Evolutionary conservation across 2,113 vertebrate genomes (phyloP).

Genomic region (Engystomops pustulosus): DNA sequence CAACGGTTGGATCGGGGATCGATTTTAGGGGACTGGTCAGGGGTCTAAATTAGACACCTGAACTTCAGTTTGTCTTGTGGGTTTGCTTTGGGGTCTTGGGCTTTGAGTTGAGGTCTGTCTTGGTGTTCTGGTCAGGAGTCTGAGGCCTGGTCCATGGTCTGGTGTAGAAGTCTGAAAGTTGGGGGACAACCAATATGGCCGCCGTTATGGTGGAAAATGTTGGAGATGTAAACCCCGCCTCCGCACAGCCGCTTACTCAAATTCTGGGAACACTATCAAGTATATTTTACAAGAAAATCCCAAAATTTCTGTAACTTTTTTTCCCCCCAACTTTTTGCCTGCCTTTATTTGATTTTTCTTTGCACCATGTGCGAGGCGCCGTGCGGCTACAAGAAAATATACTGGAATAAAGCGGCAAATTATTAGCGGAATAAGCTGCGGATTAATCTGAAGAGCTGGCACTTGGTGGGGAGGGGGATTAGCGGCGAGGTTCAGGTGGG

Average conservation of each 20-base stretch:
- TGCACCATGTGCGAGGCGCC: background rate
- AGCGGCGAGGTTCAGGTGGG: background rate
- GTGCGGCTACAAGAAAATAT: background rate
- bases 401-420: background rate
- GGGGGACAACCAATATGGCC: background rate
- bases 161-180: too few relatives aligned
- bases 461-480: background rate
- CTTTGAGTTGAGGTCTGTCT: too few relatives aligned
- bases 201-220: background rate
- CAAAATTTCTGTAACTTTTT: background rate
- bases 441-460: background rate
- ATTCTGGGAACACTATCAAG: slow-evolving; percentile 27
- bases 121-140: too few relatives aligned
- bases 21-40: too few relatives aligned
- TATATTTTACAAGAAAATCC: slow-evolving; percentile 5
- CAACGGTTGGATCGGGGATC: too few relatives aligned
- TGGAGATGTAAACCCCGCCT: too few relatives aligned
- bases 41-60: too few relatives aligned
- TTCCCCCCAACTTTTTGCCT: background rate
- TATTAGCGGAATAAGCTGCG: background rate
- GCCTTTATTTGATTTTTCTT: background rate
- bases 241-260: too few relatives aligned
- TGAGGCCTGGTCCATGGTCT: too few relatives aligned
- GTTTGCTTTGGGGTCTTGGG: too few relatives aligned
- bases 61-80: too few relatives aligned